Conservation (phyloP, 2,888 invertebrate genomes). For the Coleophora deauratella region DNA sequence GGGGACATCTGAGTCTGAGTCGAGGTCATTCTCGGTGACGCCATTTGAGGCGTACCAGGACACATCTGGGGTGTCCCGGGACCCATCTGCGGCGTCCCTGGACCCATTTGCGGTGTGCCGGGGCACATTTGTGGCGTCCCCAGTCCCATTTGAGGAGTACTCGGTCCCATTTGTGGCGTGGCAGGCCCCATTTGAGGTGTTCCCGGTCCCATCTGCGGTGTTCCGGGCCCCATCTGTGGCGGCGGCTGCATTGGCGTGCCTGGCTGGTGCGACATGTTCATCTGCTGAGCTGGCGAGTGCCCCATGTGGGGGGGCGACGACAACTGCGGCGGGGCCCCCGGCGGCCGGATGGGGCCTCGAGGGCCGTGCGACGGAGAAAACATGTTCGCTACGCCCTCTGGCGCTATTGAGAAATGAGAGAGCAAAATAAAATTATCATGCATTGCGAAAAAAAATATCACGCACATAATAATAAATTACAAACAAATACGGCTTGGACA, state of each 20-base stretch:
- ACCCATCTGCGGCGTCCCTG: conserved; percentile 41
- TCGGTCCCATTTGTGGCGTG: conserved; percentile 19
- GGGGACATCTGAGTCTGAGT: conserved; percentile 64
- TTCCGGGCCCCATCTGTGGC: conserved; percentile 16
- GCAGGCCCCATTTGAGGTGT: conserved; percentile 22
- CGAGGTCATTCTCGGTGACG: conserved; percentile 58
- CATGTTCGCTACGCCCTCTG: conserved; percentile 65
- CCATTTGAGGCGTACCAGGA: conserved; percentile 43
- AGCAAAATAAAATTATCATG: conserved; percentile 53
- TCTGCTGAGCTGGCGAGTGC: conserved; percentile 31
- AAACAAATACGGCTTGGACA: conserved; percentile 13
- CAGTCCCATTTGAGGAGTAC: conserved; percentile 24
- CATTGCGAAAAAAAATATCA: conserved; percentile 33
- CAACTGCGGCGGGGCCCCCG: conserved; percentile 42
- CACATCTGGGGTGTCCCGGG: conserved; percentile 44
- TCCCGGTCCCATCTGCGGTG: conserved; percentile 18
- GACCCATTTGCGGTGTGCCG: conserved; percentile 33
- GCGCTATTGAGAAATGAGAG: conserved; percentile 50
- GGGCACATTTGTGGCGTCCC: conserved; percentile 28
- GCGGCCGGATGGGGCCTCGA: conserved; percentile 45
- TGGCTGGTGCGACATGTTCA: conserved; percentile 26
- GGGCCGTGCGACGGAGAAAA: conserved; percentile 60
- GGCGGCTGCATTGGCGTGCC: conserved; percentile 15
- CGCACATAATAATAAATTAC: conserved; percentile 10
- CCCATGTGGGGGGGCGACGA: conserved; percentile 33